Conservation (phyloP, 2,888 invertebrate genomes). For the Dryobota labecula region DNA sequence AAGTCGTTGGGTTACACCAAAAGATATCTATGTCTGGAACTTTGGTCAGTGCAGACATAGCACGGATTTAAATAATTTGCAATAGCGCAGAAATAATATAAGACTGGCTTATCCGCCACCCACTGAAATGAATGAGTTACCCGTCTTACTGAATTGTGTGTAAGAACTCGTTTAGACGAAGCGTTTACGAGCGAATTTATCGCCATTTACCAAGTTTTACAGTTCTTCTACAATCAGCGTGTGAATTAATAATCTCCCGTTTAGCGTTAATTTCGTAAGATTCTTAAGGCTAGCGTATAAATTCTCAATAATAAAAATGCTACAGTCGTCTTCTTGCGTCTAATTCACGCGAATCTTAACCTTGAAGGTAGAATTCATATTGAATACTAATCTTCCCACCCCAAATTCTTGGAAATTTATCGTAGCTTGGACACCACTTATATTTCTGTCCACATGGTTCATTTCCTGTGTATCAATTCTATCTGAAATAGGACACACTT, state of each 20-base stretch:
- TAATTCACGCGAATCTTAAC: constrained; percentile 29
- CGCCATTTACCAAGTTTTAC: constrained; percentile 12
- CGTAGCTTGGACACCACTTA: constrained; percentile 1
- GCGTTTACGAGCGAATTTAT: constrained; percentile 25
- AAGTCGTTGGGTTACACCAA: constrained; percentile 23
- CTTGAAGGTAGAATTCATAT: constrained; percentile 27
- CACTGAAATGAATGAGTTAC: constrained; percentile 52
- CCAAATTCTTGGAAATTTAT: constrained; percentile 46
- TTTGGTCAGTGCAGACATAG: constrained; percentile 49
- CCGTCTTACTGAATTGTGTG: constrained; percentile 41
- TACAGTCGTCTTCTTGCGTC: constrained; percentile 30
- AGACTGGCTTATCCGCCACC: constrained; percentile 44
- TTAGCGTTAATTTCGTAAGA: constrained; percentile 27
- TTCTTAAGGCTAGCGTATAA: constrained; percentile 9
- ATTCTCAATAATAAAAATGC: constrained; percentile 21
- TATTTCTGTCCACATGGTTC: constrained; percentile 8
- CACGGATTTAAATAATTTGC: constrained; percentile 57
- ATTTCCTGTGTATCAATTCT: constrained; percentile 10
- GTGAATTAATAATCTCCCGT: constrained; percentile 25
- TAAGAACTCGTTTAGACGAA: constrained; percentile 28
- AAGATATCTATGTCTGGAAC: constrained; percentile 33
- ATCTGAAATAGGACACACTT: constrained; percentile 9
- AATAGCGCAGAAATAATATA: constrained; percentile 47
- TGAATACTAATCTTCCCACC: constrained; percentile 43
- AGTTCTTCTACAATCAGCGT: constrained; percentile 11